phyloP scores from a whole-genome alignment of 2,888 invertebrate species.

The Noctuana brunneofusca region DNA sequence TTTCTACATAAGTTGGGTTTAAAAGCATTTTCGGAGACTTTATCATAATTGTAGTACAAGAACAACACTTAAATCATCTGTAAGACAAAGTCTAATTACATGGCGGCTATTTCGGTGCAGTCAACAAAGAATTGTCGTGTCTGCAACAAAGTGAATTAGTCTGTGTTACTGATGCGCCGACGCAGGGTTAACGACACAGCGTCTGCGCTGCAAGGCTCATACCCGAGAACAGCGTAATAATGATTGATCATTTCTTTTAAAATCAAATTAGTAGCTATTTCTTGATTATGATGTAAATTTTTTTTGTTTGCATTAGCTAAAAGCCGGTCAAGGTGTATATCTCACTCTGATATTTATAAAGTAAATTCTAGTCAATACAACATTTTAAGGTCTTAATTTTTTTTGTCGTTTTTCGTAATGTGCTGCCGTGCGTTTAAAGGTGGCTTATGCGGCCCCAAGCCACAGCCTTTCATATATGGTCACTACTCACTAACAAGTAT shows the following conservation, averaged over 20 bases:
- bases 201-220: background rate
- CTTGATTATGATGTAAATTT: too few species aligned
- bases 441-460: slow-evolving; percentile 10
- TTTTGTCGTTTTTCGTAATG: background rate
- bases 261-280: too few species aligned
- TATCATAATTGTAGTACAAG: background rate
- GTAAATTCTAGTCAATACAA: too few species aligned
- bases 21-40: background rate
- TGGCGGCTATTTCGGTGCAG: slow-evolving; percentile 19
- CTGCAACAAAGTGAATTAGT: background rate
- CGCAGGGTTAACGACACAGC: slow-evolving; percentile 48
- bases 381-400: background rate
- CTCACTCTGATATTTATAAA: too few species aligned
- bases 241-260: background rate
- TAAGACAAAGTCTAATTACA: slow-evolving; percentile 15
- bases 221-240: background rate
- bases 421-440: background rate
- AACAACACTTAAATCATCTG: background rate
- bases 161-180: slow-evolving; percentile 36
- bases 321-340: too few species aligned
- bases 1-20: too few species aligned
- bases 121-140: slow-evolving; percentile 4
- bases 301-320: too few species aligned
- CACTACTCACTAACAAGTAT: slow-evolving; percentile 18
- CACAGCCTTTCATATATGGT: slow-evolving; percentile 20